Percentiles rank a stretch among this genome's conserved stretches.
Evolutionary conservation across 2,888 invertebrate species (phyloP).

Genomic region (Epistrophe grossulariae): DNA sequence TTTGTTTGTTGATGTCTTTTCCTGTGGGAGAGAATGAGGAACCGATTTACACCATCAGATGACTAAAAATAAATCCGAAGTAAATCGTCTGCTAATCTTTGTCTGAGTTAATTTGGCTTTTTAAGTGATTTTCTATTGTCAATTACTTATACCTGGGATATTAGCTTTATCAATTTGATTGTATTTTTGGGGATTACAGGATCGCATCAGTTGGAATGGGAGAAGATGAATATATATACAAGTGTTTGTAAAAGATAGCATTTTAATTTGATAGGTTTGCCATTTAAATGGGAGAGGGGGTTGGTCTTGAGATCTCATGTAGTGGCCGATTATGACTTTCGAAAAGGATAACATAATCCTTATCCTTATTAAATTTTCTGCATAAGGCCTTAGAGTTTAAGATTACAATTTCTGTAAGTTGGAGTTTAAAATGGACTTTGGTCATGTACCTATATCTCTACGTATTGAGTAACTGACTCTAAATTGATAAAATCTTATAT

Average conservation of each 20-base stretch:
- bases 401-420: too few relatives aligned
- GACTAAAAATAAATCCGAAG: constrained; percentile 66
- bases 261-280: neutral
- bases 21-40: constrained; percentile 63
- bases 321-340: too few relatives aligned
- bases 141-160: constrained; percentile 59
- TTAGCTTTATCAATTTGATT: constrained; percentile 44
- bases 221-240: neutral
- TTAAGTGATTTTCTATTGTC: constrained; percentile 68
- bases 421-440: too few relatives aligned
- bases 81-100: constrained; percentile 69
- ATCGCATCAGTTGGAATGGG: neutral
- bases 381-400: too few relatives aligned
- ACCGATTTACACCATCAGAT: constrained; percentile 39
- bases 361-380: too few relatives aligned
- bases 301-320: neutral
- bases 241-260: neutral
- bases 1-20: constrained; percentile 21
- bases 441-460: too few relatives aligned
- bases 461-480: too few relatives aligned
- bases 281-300: neutral
- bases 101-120: constrained; percentile 52
- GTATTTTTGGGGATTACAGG: constrained; percentile 4
- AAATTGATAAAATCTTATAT: too few relatives aligned
- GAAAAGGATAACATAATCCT: too few relatives aligned